A percentile compares a stretch with the other conserved stretches of the same genome.
These are phyloP conservation scores for Lydus trimaculatus DNA, from an alignment of 2,888 invertebrate species.

Conservation along the genomic window DNA sequence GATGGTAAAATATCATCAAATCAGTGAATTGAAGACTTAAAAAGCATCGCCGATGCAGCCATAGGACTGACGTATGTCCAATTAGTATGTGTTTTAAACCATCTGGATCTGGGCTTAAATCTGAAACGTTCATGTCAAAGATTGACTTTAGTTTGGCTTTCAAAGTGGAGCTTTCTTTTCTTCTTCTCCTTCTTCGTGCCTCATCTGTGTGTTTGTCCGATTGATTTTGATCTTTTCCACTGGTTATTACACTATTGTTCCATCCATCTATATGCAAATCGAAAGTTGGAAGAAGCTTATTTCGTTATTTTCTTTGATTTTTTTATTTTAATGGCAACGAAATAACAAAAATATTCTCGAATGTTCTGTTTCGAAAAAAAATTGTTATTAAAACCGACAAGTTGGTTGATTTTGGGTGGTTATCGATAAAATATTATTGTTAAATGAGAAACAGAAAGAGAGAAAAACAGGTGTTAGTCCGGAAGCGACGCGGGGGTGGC, in stretches of 20 bases:
- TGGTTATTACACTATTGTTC: conserved; percentile 55
- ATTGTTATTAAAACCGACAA: neutral
- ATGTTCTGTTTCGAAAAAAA: neutral
- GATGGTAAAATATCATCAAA: conserved; percentile 50
- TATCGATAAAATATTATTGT: neutral
- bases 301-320: neutral
- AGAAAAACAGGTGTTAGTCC: conserved; percentile 36
- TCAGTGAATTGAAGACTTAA: conserved; percentile 54
- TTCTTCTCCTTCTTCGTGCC: conserved; percentile 38
- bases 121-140: conserved; percentile 45
- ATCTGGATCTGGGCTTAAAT: conserved; percentile 55
- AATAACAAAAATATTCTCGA: neutral
- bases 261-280: conserved; percentile 54
- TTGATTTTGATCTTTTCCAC: conserved; percentile 57
- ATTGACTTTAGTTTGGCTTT: conserved; percentile 28
- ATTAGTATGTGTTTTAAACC: conserved; percentile 60
- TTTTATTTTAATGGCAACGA: neutral
- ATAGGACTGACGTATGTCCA: conserved; percentile 58
- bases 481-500: conserved; percentile 37
- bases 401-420: neutral
- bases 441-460: neutral
- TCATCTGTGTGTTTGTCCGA: conserved; percentile 45
- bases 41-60: conserved; percentile 52
- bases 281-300: neutral
- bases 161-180: conserved; percentile 13